A percentile compares a stretch with the other conserved stretches of the same genome.
phyloP scores from a whole-genome alignment of 2,797 vertebrate species.

The Danio tinwini region DNA sequence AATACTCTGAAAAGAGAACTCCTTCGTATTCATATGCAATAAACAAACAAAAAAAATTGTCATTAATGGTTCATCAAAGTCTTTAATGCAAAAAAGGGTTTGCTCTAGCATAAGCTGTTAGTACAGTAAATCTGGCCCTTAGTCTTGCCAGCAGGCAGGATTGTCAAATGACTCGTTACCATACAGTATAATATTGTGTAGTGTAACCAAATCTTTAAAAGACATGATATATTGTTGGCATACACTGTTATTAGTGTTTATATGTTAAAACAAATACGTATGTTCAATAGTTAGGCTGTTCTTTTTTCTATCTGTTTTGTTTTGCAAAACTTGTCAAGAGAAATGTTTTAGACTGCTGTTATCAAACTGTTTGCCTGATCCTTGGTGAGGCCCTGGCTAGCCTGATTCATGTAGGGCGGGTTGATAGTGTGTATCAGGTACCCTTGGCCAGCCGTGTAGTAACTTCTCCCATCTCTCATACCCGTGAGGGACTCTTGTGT shows the following conservation, averaged over 20 bases:
- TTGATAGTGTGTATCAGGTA: background rate
- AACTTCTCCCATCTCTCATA: background rate
- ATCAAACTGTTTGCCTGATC: constrained; percentile 4
- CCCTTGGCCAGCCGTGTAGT: background rate
- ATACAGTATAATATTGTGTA: no score
- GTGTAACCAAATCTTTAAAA: no score
- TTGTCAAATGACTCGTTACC: no score
- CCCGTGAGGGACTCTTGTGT: constrained; percentile 2
- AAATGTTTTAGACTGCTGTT: constrained; percentile 20
- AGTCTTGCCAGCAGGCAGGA: no score
- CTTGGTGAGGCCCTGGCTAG: background rate
- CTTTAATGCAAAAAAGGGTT: no score
- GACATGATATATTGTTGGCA: no score
- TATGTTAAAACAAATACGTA: background rate
- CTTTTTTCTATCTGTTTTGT: background rate
- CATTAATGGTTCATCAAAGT: no score
- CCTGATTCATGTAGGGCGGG: background rate
- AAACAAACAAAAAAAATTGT: no score
- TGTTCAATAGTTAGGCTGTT: background rate
- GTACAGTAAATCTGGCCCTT: no score
- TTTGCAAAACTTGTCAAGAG: constrained; percentile 1
- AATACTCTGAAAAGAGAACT: no score
- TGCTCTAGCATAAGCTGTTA: no score
- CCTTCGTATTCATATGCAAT: no score
- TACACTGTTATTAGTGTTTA: background rate